These are phyloP conservation scores for Brachionus manjavacas DNA, from an alignment of 1,140 invertebrate genomes.

Conservation along the genomic window DNA sequence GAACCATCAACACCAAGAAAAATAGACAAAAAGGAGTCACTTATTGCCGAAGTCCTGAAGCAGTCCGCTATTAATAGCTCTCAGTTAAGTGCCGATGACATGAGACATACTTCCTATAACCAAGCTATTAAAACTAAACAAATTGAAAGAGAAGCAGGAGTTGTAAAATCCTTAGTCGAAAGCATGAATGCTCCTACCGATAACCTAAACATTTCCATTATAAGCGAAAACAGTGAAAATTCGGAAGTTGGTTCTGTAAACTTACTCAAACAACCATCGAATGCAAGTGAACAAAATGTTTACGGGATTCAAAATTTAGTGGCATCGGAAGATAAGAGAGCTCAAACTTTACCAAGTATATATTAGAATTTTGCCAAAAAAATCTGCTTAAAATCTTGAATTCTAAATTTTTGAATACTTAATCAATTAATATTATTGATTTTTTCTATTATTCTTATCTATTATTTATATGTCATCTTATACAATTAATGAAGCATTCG, in stretches of 20 bases:
- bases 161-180: neutral
- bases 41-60: neutral
- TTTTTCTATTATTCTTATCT: neutral
- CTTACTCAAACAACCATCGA: neutral
- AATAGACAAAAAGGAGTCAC: neutral
- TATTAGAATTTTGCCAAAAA: neutral
- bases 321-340: neutral
- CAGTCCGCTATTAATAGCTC: neutral
- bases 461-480: neutral
- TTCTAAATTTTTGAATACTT: neutral
- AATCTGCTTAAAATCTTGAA: neutral
- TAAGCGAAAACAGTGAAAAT: neutral
- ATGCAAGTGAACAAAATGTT: neutral
- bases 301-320: neutral
- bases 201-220: neutral
- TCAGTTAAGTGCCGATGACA: neutral
- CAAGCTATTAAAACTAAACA: neutral
- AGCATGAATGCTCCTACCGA: neutral
- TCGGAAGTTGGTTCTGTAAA: neutral
- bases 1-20: neutral
- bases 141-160: neutral
- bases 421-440: neutral
- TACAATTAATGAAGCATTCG: neutral
- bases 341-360: constrained; percentile 29
- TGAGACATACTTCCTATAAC: constrained; percentile 3